Evolutionary conservation across 92 coral and sea anemone species (phyloP).

Genomic region (Hydrozoanthus gracilis): DNA sequence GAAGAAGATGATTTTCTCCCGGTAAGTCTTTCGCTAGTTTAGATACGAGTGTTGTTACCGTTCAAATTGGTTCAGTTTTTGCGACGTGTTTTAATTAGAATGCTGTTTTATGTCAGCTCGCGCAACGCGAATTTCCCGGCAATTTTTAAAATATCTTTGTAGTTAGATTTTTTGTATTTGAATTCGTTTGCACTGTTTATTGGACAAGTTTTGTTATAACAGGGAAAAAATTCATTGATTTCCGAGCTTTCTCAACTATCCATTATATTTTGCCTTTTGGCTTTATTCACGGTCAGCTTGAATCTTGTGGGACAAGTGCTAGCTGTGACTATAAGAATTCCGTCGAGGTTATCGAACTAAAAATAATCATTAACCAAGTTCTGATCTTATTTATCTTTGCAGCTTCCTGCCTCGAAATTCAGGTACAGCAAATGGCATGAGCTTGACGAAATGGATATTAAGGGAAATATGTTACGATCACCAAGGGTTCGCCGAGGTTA

Average conservation of each 20-base stretch:
- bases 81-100: too few relatives aligned
- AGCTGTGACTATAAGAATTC: too few relatives aligned
- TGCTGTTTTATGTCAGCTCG: neutral
- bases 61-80: neutral
- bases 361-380: too few relatives aligned
- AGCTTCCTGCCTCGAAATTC: constrained; percentile 91
- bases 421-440: constrained; percentile 99
- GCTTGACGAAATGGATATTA: constrained; percentile 89
- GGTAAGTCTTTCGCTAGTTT: constrained; percentile 54
- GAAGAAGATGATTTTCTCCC: constrained; percentile 83
- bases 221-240: too few relatives aligned
- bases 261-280: too few relatives aligned
- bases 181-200: too few relatives aligned
- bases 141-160: neutral
- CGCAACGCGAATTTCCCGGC: constrained; percentile 13
- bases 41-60: neutral
- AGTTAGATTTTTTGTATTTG: too few relatives aligned
- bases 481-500: constrained; percentile 94
- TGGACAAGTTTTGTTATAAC: too few relatives aligned
- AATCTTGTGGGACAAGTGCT: too few relatives aligned
- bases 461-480: constrained; percentile 93
- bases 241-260: too few relatives aligned
- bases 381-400: constrained; percentile 14
- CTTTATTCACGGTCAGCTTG: too few relatives aligned
- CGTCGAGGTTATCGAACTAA: too few relatives aligned